Evolutionary conservation across 2,797 vertebrate species (phyloP), one percentile per base, ranked within the genome.

Genomic region (Tinamus major): DNA sequence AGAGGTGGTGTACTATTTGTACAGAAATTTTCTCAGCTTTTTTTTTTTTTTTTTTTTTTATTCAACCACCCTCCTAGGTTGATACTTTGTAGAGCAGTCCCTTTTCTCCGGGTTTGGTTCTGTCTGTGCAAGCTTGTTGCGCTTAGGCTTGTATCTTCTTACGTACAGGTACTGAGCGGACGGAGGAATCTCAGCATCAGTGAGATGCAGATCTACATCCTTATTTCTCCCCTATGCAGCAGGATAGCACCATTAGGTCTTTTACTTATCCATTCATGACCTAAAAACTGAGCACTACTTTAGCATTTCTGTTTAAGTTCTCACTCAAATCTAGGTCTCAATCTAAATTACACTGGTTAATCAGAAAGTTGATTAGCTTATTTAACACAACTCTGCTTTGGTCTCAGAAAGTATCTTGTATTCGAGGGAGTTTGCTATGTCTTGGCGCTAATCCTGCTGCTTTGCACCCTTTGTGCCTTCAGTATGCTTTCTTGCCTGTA

Each of bases 271-370:
- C 9, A 39, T 87, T 91, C 79, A 33, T 67, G 42, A 10, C 42
- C n/a, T n/a, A 27, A 27, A 77, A 77, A 59, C 17, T 65, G 2
- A 0, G 6, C 68, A 12, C 79, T 13, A 5, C 31, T 77, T 89
- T 42, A 44, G 11, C 2, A 0, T 9, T 59, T 42, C 75, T 77
- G 17, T 10, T 5, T 12, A 42, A 24, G 9, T 14, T 17, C 10
- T 51, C 2, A 0, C 53, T 51, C 1, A 0, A 48, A 5, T 64
- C 55, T 39, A 11, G 33, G 8, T 13, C 31, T 41, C 51, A 71
- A 63, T 67, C n/a, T 41, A 55, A 67, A 49, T 79, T 62, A 79
- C 26, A 17, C 31, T 42, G 39, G 13, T 48, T 75, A 62, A 56
- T 44, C 8, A 44, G 35, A 48, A 49, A 23, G 24, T 11, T 3